A percentile compares a stretch with the other conserved stretches of the same genome.
Evolutionary conservation across 2,797 vertebrate species (phyloP).

Genomic region (Pampus argenteus): DNA sequence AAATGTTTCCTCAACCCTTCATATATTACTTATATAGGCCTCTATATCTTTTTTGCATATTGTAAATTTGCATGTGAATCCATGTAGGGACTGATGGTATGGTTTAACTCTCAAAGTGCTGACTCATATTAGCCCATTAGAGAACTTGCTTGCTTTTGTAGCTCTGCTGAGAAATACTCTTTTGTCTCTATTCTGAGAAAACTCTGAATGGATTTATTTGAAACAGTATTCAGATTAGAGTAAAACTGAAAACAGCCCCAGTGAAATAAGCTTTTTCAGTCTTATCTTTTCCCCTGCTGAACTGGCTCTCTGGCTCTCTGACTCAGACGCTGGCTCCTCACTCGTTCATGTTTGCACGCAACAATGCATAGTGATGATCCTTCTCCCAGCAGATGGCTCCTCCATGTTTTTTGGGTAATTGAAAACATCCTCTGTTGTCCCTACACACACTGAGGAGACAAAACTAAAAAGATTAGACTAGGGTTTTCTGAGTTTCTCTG

Average conservation of each 20-base stretch:
- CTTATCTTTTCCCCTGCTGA: constrained; percentile 30
- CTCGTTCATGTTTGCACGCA: constrained; percentile 29
- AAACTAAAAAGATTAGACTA: constrained; percentile 8
- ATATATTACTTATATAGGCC: neutral
- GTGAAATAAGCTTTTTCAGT: constrained; percentile 36
- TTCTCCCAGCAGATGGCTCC: constrained; percentile 36
- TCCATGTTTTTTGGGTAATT: constrained; percentile 24
- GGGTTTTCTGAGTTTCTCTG: neutral
- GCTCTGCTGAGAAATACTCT: constrained; percentile 51
- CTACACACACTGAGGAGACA: neutral
- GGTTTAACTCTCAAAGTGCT: constrained; percentile 63
- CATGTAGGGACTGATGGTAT: constrained; percentile 25
- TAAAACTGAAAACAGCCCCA: constrained; percentile 52
- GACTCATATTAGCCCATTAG: constrained; percentile 61
- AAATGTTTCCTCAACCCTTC: neutral
- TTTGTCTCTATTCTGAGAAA: constrained; percentile 66
- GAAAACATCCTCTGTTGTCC: constrained; percentile 32
- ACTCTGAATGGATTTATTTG: constrained; percentile 47
- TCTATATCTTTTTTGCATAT: constrained; percentile 10
- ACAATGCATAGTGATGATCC: constrained; percentile 34
- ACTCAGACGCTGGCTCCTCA: constrained; percentile 42
- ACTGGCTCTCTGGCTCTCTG: constrained; percentile 25
- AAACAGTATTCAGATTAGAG: constrained; percentile 52
- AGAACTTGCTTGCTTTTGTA: constrained; percentile 35
- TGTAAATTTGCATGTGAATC: constrained; percentile 61